Evolutionary conservation across 2,113 vertebrate species (phyloP), one percentile per base, ranked within the genome.

Genomic region (Pagrus major): DNA sequence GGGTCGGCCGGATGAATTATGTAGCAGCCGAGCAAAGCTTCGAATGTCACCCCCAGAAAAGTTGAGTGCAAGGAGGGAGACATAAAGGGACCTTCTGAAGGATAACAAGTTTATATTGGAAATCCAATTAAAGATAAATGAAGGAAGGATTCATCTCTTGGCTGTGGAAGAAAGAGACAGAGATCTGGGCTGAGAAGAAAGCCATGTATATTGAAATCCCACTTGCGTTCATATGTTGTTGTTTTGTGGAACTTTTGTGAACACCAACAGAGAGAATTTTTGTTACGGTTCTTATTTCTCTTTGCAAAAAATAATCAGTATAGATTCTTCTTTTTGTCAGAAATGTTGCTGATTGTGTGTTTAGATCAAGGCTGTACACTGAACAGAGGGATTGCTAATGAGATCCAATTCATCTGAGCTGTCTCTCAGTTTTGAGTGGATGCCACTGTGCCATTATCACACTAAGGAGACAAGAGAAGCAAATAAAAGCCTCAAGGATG

Each of bases 41-140:
- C 87, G 82, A 78, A 89, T 88, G 89, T 86, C 76, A 86, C 88
- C 82, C 58, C n/a, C 75, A 67, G 71, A 87, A n/a, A 91, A 87
- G 80, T 88, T 83, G 60, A 84, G 71, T 71, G 52, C 12, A 37
- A 65, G 64, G 70, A 84, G 58, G 37, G 71, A 82, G 75, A 83
- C 70, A 73, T 49, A 61, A 80, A 84, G 72, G 56, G 61, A 84
- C 54, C 78, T n/a, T 86, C 74, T 78, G 67, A 73, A 86, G 81
- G 80, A 89, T 81, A 85, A 78, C 80, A 71, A 72, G 81, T 91
- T 91, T 90, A 76, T 83, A 84, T 89, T 89, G 78, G 67, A 83
- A 90, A 90, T 88, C 81, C 88, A 92, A 83, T 94, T 88, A 92
- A 92, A 93, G 85, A 91, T 92, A 84, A 91, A 93, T 86, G 81